phyloP scores from a whole-genome alignment of 2,797 vertebrate species.

The Sebastes wilsoni region DNA sequence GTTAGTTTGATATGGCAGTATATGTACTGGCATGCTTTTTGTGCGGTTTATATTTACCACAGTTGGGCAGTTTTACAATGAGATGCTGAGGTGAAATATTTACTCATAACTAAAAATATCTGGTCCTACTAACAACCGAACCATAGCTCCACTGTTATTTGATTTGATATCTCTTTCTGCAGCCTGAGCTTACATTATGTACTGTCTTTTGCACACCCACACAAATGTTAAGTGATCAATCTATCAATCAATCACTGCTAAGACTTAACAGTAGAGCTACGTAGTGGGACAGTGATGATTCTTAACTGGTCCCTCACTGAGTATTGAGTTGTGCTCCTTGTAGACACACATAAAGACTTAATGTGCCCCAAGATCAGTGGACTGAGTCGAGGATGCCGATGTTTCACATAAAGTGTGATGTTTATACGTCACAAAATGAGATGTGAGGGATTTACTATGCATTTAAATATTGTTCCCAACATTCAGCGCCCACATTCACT shows the following conservation, averaged over 20 bases:
- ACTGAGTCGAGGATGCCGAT: constrained; percentile 32
- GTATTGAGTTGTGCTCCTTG: constrained; percentile 70
- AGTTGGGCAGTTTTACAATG: constrained; percentile 49
- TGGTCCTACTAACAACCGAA: background rate
- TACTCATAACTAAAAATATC: constrained; percentile 20
- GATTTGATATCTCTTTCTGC: background rate
- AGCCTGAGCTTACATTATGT: constrained; percentile 19
- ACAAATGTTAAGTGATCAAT: constrained; percentile 5
- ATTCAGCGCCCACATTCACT: constrained; percentile 58
- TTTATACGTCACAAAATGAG: constrained; percentile 18
- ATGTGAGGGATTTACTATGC: constrained; percentile 26
- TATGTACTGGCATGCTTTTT: constrained; percentile 55
- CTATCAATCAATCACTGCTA: background rate
- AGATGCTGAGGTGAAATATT: constrained; percentile 39
- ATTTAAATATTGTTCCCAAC: constrained; percentile 38
- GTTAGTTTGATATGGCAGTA: constrained; percentile 61
- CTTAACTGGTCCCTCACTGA: constrained; percentile 53
- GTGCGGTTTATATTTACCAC: constrained; percentile 50
- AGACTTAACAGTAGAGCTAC: constrained; percentile 6
- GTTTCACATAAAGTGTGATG: constrained; percentile 32
- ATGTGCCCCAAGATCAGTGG: constrained; percentile 18
- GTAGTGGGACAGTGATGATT: constrained; percentile 19
- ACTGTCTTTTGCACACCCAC: constrained; percentile 15
- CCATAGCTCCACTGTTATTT: background rate
- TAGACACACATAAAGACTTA: constrained; percentile 43